Evolutionary conservation across 2,113 vertebrate species (phyloP).

Genomic region (Thunnus thynnus): DNA sequence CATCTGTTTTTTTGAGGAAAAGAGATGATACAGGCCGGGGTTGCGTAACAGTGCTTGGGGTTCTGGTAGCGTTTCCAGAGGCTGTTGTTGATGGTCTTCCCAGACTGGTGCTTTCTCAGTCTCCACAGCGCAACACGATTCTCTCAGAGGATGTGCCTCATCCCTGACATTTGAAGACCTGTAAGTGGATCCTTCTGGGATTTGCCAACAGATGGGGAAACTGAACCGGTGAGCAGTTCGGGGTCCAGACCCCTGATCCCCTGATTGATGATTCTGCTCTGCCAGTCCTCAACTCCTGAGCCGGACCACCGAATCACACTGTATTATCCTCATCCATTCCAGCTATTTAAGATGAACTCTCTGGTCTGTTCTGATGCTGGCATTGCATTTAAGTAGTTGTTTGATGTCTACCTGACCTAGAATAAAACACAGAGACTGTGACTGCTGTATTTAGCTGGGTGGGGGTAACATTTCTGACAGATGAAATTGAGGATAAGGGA

Average conservation of each 20-base stretch:
- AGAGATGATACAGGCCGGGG: conserved; percentile 23
- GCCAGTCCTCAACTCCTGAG: conserved; percentile 6
- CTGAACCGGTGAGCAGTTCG: conserved; percentile 19
- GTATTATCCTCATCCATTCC: conserved; percentile 8
- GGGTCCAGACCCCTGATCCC: conserved; percentile 22
- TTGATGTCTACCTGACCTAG: conserved; percentile 55
- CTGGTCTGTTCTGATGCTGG: conserved; percentile 30
- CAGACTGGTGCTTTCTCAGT: conserved; percentile 46
- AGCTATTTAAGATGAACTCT: conserved; percentile 9
- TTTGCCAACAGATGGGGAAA: conserved; percentile 70
- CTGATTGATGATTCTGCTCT: conserved; percentile 31
- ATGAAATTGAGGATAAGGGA: conserved; percentile 76
- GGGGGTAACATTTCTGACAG: conserved; percentile 68
- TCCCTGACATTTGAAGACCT: conserved; percentile 74
- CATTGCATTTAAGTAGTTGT: conserved; percentile 2
- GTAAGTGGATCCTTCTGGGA: conserved; percentile 69
- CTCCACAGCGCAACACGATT: conserved; percentile 65
- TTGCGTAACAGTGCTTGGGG: conserved; percentile 59
- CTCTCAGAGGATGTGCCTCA: conserved; percentile 70
- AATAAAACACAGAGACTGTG: conserved; percentile 45
- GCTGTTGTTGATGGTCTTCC: conserved; percentile 65
- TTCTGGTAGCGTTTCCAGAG: conserved; percentile 67
- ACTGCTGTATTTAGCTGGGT: conserved; percentile 40
- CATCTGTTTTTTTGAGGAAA: conserved; percentile 56
- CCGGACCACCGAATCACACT: not conserved